Conservation (phyloP, 2,113 vertebrate species). For the Pantherophis guttatus region DNA sequence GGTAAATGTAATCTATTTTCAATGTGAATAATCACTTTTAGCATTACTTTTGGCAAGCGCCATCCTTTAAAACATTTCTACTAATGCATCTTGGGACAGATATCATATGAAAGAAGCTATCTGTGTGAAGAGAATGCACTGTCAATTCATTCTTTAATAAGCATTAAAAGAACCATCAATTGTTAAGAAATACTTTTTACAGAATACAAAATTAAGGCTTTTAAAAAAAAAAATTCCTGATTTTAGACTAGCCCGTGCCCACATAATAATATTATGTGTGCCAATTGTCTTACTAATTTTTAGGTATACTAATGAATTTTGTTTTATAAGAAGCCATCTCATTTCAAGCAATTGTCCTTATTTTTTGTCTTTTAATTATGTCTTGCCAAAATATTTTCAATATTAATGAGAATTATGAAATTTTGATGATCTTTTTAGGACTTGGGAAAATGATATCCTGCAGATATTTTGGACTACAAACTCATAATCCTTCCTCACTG, state of each 20-base stretch:
- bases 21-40: constrained; percentile 4
- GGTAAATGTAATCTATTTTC: neutral
- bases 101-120: neutral
- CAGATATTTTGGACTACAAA: neutral
- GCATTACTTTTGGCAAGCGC: neutral
- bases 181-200: neutral
- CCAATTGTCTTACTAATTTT: neutral
- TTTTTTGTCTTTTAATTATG: neutral
- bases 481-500: neutral
- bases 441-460: neutral
- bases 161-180: neutral
- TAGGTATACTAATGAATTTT: neutral
- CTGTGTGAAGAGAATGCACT: neutral
- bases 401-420: neutral
- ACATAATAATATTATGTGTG: neutral
- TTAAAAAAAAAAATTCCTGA: neutral
- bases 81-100: neutral
- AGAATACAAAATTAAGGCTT: neutral
- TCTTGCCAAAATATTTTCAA: neutral
- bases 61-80: neutral
- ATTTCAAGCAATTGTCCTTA: neutral
- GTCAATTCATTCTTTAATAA: neutral
- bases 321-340: neutral
- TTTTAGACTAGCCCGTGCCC: neutral
- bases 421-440: neutral